Evolutionary conservation across 2,113 vertebrate species (phyloP).

Genomic region (Noctilio leporinus): DNA sequence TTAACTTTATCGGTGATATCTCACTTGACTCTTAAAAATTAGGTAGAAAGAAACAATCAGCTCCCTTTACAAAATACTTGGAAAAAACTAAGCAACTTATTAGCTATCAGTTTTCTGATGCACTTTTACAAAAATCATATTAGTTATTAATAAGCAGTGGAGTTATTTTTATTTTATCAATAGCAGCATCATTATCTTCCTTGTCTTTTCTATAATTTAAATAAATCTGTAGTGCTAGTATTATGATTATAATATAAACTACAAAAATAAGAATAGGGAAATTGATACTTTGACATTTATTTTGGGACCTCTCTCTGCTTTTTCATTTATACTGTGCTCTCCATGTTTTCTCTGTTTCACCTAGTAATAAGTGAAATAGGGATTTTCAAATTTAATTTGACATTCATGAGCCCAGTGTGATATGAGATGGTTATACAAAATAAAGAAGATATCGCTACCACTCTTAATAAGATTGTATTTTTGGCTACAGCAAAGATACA

Average conservation of each 20-base stretch:
- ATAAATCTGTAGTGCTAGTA: background rate
- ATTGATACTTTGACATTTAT: background rate
- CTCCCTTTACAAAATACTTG: background rate
- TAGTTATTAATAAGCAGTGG: background rate
- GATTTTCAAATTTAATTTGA: background rate
- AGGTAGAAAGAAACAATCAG: background rate
- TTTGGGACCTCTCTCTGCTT: background rate
- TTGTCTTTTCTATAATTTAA: background rate
- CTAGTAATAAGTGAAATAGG: background rate
- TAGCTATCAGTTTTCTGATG: background rate
- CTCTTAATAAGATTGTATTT: background rate
- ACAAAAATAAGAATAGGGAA: background rate
- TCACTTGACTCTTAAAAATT: background rate
- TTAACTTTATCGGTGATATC: background rate
- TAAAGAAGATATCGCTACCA: background rate
- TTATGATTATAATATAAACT: background rate
- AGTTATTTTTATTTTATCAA: background rate
- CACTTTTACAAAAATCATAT: background rate
- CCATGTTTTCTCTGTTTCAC: background rate
- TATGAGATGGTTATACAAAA: background rate
- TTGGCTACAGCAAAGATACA: background rate
- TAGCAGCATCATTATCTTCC: background rate
- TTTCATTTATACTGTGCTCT: background rate
- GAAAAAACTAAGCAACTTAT: background rate
- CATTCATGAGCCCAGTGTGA: background rate